A percentile compares a stretch with the other conserved stretches of the same genome.
phyloP scores from a whole-genome alignment of 2,888 invertebrate species.

The Ormyrus rosae region DNA sequence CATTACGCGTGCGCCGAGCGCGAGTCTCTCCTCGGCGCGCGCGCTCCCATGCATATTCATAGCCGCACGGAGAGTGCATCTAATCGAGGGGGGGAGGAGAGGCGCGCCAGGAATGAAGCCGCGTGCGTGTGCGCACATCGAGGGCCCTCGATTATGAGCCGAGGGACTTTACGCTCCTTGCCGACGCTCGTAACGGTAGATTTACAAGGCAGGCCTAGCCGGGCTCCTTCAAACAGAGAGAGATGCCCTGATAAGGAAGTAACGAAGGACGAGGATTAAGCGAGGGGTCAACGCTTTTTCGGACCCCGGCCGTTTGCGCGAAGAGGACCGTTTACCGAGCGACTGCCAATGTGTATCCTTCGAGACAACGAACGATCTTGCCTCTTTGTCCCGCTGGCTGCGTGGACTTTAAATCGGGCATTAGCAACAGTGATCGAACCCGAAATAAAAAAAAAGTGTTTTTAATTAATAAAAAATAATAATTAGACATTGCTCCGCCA shows the following conservation, averaged over 20 bases:
- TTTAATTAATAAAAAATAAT: no score
- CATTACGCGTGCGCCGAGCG: not conserved
- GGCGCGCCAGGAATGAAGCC: not conserved
- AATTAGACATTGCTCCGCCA: no score
- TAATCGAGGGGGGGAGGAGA: not conserved
- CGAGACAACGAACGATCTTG: not conserved
- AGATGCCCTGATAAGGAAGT: conserved; percentile 31
- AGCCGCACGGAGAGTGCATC: not conserved
- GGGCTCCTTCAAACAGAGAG: no score
- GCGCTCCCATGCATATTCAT: conserved; percentile 31
- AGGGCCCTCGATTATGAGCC: not conserved
- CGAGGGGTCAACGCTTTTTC: not conserved
- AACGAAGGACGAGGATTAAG: conserved; percentile 34
- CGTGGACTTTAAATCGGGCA: not conserved
- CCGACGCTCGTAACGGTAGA: not conserved
- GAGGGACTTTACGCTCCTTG: not conserved
- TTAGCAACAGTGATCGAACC: no score
- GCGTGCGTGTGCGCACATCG: no score
- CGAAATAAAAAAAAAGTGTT: no score
- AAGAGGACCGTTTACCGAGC: not conserved
- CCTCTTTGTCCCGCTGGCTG: no score
- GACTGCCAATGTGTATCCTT: not conserved
- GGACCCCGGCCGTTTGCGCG: not conserved
- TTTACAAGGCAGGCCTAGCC: not conserved
- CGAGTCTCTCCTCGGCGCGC: not conserved